These are phyloP conservation scores for Melanotaenia nigrans DNA, from an alignment of 2,797 vertebrate genomes.

Conservation along the genomic window DNA sequence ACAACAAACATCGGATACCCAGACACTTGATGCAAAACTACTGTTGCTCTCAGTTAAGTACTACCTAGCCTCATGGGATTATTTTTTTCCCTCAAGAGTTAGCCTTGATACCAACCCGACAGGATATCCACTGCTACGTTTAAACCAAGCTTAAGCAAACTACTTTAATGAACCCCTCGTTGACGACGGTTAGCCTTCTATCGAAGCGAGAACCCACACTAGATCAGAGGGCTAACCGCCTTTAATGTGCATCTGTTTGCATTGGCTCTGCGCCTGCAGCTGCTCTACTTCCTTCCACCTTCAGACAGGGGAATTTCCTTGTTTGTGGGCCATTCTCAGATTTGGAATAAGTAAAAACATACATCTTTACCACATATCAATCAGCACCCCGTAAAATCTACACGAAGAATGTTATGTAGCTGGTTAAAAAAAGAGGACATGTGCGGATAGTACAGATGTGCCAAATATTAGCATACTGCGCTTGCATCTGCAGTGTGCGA, in stretches of 20 bases:
- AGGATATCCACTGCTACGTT: background rate
- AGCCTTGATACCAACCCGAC: background rate
- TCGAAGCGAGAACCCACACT: constrained; percentile 6
- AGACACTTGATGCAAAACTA: constrained; percentile 9
- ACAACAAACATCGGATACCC: constrained; percentile 18
- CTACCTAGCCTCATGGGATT: background rate
- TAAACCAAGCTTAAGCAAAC: background rate
- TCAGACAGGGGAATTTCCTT: constrained; percentile 21
- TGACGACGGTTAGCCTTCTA: background rate
- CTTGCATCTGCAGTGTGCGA: constrained; percentile 13
- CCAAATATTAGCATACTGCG: background rate
- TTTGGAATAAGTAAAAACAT: background rate
- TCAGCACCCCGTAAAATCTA: background rate
- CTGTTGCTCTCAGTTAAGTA: background rate
- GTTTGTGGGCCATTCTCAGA: background rate
- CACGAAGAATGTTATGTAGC: background rate
- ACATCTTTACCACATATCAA: background rate
- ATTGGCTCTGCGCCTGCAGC: constrained; percentile 41
- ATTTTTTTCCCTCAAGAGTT: background rate
- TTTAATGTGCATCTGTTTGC: constrained; percentile 48
- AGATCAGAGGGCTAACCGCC: constrained; percentile 8
- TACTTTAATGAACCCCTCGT: background rate
- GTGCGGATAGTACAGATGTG: background rate
- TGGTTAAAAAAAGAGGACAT: background rate
- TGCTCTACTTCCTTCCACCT: constrained; percentile 42